Evolutionary conservation across 2,888 invertebrate genomes (phyloP), one percentile per base, ranked within the genome.

Genomic region (Lasioglossum lativentre): DNA sequence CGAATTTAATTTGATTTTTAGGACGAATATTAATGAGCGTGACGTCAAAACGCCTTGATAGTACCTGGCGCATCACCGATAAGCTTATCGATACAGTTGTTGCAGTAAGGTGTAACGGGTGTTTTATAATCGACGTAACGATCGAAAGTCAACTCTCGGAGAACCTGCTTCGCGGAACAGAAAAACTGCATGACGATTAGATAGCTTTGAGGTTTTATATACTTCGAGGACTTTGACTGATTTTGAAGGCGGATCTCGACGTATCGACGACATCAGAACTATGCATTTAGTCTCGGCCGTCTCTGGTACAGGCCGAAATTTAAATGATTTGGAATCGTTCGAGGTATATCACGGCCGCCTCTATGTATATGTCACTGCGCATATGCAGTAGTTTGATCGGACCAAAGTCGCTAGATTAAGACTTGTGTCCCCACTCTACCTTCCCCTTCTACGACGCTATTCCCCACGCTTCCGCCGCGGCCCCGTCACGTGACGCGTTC

Each of bases 11-110:
- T n/a, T 6, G 45, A 30, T 45, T 88, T 91, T 88, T 79, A 59
- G 56, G 34, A 81, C 56, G 90, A 91, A 92, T 93, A 92, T 91
- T 92, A 79, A 91, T 91, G 80, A 78, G 5, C 12, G 76, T 93
- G 91, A 93, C 92, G 93, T 92, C 87, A 88, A 85, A 80, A 80
- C 83, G 75, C 84, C 89, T 92, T 92, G 88, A 87, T 82, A 89
- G 89, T 91, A 81, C 81, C 86, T 85, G 87, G 86, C 83, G 90
- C 85, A 91, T 92, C 91, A 80, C 74, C 78, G 91, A 90, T 92
- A 93, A 90, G 63, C 91, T 90, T 92, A 92, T 91, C 90, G 88
- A 86, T 78, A 82, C 76, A 76, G 68, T 66, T 74, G 66, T 66
- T 82, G 82, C 85, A 84, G 73, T 70, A 70, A 66, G 82, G 77